Evolutionary conservation across 2,888 invertebrate genomes (phyloP).

Genomic region (Lacanobia wlatinum): DNA sequence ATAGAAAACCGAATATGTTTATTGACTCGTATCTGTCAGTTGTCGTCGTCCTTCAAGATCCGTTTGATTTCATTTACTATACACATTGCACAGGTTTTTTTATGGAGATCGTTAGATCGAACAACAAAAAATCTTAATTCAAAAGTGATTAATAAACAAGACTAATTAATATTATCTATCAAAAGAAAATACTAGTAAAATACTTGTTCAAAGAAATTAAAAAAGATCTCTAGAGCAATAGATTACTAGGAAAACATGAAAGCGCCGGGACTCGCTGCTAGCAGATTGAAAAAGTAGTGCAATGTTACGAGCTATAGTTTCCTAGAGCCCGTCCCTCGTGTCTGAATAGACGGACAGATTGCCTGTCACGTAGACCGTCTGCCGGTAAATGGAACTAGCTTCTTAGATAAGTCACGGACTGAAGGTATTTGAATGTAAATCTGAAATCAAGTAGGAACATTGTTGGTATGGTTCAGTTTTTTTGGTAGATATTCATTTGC

Average conservation of each 20-base stretch:
- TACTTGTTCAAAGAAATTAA: slow-evolving; percentile 1
- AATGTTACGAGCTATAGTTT: slow-evolving; percentile 35
- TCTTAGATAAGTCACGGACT: slow-evolving; percentile 32
- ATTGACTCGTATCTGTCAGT: neutral
- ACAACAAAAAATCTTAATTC: no score
- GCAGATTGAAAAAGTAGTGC: slow-evolving; percentile 54
- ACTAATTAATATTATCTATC: no score
- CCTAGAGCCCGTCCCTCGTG: slow-evolving; percentile 23
- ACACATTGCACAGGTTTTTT: neutral
- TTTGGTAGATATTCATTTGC: neutral
- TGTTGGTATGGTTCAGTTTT: neutral
- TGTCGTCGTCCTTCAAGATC: neutral
- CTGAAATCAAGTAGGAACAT: slow-evolving; percentile 7
- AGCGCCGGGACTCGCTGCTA: slow-evolving; percentile 18
- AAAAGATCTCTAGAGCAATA: slow-evolving; percentile 28
- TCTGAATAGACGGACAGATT: slow-evolving; percentile 61
- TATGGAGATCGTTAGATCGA: no score
- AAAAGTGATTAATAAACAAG: no score
- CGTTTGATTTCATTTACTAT: neutral
- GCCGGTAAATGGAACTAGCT: slow-evolving; percentile 31
- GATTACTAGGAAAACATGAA: slow-evolving; percentile 49
- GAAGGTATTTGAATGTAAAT: slow-evolving; percentile 47
- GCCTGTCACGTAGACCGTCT: slow-evolving; percentile 40
- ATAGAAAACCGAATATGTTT: neutral
- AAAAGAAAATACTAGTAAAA: neutral